These are phyloP conservation scores for Brachypalpus laphriformis DNA, from an alignment of 2,888 invertebrate genomes.

Conservation along the genomic window DNA sequence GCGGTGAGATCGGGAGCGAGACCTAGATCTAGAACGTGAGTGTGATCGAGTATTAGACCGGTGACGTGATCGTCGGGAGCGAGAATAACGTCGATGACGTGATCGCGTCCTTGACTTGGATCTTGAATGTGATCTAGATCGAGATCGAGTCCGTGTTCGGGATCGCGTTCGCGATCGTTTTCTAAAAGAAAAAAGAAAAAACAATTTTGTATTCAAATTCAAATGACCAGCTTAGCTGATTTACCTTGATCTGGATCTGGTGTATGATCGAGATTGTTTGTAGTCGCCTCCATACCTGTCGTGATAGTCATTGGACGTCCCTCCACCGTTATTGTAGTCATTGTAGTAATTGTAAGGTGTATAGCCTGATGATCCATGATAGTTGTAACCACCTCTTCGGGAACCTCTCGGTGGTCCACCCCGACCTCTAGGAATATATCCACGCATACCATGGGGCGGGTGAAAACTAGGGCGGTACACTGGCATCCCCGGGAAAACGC, in stretches of 20 bases:
- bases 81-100: constrained; percentile 61
- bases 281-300: constrained; percentile 84
- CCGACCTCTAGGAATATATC: constrained; percentile 81
- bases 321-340: constrained; percentile 75
- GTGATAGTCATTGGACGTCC: constrained; percentile 85
- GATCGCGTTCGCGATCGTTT: constrained; percentile 75
- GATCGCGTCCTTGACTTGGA: constrained; percentile 74
- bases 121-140: constrained; percentile 73
- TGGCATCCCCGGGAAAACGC: constrained; percentile 80
- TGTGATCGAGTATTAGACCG: constrained; percentile 79
- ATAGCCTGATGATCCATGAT: constrained; percentile 76
- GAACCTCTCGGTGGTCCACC: constrained; percentile 82
- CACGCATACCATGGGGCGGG: constrained; percentile 78
- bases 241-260: constrained; percentile 77
- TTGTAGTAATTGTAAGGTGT: constrained; percentile 77
- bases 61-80: constrained; percentile 78
- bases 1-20: constrained; percentile 80
- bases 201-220: background rate
- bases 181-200: constrained; percentile 63
- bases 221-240: constrained; percentile 1
- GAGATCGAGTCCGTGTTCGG: constrained; percentile 73
- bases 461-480: constrained; percentile 77
- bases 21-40: constrained; percentile 80
- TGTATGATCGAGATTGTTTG: constrained; percentile 80
- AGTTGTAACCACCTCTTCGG: constrained; percentile 80